Conservation (phyloP, 37 sponge, comb jelly and placozoan species). For the Bolinopsis microptera region DNA sequence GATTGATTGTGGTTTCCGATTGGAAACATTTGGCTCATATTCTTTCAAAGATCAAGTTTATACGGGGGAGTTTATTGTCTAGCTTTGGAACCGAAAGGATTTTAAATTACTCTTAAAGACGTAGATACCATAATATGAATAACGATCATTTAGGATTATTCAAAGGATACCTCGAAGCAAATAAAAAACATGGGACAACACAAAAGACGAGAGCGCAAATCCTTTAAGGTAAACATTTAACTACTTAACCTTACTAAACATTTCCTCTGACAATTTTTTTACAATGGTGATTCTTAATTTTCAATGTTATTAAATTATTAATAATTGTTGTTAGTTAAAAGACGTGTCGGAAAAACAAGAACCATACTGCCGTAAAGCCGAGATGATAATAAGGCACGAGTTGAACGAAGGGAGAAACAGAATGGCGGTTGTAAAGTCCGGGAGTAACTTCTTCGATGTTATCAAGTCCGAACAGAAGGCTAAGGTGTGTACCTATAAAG, state of each 20-base stretch:
- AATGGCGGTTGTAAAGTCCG: conserved; percentile 54
- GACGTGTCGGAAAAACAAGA: conserved; percentile 2
- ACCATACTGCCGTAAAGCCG: conserved; percentile 39
- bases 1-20: too few species aligned
- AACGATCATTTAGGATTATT: background rate
- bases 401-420: conserved; percentile 55
- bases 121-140: too few species aligned
- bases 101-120: too few species aligned
- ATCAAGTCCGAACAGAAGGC: conserved; percentile 27
- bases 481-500: conserved; percentile 27
- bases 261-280: background rate
- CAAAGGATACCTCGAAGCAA: background rate
- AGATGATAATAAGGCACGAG: conserved; percentile 38
- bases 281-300: background rate
- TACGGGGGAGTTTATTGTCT: too few species aligned
- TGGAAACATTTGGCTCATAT: too few species aligned
- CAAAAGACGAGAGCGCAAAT: conserved; percentile 42
- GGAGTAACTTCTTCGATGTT: conserved; percentile 56
- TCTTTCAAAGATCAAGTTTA: too few species aligned
- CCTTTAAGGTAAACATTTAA: conserved; percentile 52
- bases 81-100: too few species aligned
- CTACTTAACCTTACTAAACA: too few species aligned
- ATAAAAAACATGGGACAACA: background rate
- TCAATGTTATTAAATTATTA: background rate
- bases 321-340: background rate